A percentile compares a stretch with the other conserved stretches of the same genome.
Conservation (phyloP, 2,888 invertebrate species). For the Cephalotes varians region DNA sequence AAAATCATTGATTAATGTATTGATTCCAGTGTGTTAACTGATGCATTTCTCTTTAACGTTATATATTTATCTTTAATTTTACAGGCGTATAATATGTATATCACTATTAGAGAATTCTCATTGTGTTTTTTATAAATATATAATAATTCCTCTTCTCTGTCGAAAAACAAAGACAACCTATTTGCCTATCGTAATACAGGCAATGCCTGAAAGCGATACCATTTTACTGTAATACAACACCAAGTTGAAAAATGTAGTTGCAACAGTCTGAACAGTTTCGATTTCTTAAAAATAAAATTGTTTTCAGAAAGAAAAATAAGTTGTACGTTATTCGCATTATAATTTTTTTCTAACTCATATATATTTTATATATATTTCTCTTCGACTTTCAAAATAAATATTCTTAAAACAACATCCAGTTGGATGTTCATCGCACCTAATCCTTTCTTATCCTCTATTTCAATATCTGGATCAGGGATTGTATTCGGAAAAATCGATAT, state of each 20-base stretch:
- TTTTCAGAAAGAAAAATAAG: conserved; percentile 77
- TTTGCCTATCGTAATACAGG: conserved; percentile 56
- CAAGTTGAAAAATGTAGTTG: conserved; percentile 75
- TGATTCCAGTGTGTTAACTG: conserved; percentile 52
- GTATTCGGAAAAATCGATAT: background rate
- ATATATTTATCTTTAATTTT: conserved; percentile 38
- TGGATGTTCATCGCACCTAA: background rate
- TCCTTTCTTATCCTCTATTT: background rate
- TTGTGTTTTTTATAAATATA: conserved; percentile 63
- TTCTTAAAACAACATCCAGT: background rate
- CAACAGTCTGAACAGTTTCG: conserved; percentile 75
- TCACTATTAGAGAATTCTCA: conserved; percentile 44
- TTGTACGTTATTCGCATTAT: conserved; percentile 29
- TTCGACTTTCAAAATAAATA: background rate
- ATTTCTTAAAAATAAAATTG: conserved; percentile 83
- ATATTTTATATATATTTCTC: background rate
- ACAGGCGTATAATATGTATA: conserved; percentile 4
- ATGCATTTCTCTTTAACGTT: conserved; percentile 62
- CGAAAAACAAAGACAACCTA: conserved; percentile 25
- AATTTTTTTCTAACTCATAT: background rate
- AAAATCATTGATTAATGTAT: conserved; percentile 48
- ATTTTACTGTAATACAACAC: conserved; percentile 61
- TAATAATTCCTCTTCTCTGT: conserved; percentile 53
- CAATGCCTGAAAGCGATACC: conserved; percentile 61
- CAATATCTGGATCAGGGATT: background rate